Conservation (phyloP, 2,888 invertebrate species). For the Psylliodes chrysocephalus region DNA sequence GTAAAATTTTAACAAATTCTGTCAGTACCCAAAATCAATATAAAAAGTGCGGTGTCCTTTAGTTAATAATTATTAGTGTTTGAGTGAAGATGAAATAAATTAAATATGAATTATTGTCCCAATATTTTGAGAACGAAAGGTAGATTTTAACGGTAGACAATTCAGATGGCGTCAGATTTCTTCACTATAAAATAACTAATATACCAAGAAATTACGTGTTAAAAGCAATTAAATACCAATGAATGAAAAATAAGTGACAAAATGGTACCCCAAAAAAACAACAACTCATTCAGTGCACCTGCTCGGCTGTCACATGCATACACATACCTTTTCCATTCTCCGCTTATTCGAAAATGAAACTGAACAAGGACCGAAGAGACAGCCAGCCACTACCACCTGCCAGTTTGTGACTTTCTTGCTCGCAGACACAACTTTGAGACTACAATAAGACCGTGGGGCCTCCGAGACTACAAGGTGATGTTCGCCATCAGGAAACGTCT, state of each 20-base stretch:
- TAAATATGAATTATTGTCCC: too few species aligned
- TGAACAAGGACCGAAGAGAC: constrained; percentile 14
- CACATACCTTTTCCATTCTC: constrained; percentile 9
- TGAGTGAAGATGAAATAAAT: too few species aligned
- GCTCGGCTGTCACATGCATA: constrained; percentile 28
- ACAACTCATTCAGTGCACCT: constrained; percentile 25
- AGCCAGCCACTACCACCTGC: constrained; percentile 25
- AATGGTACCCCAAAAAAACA: constrained; percentile 7
- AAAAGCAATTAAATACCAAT: constrained; percentile 13
- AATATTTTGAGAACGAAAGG: too few species aligned
- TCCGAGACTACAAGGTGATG: neutral
- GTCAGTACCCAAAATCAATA: too few species aligned
- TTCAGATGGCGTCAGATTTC: too few species aligned
- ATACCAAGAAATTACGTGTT: constrained; percentile 1
- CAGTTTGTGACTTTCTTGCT: constrained; percentile 17
- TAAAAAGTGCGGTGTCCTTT: too few species aligned
- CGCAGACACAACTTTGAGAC: constrained; percentile 12
- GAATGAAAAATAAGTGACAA: neutral
- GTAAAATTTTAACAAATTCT: too few species aligned
- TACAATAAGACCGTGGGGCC: constrained; percentile 21
- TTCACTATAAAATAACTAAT: too few species aligned
- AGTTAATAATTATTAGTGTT: too few species aligned
- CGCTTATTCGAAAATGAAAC: constrained; percentile 22
- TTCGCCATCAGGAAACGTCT: constrained; percentile 9
- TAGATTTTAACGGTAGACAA: too few species aligned